phyloP scores from a whole-genome alignment of 2,113 vertebrate species.

The Mus spicilegus region DNA sequence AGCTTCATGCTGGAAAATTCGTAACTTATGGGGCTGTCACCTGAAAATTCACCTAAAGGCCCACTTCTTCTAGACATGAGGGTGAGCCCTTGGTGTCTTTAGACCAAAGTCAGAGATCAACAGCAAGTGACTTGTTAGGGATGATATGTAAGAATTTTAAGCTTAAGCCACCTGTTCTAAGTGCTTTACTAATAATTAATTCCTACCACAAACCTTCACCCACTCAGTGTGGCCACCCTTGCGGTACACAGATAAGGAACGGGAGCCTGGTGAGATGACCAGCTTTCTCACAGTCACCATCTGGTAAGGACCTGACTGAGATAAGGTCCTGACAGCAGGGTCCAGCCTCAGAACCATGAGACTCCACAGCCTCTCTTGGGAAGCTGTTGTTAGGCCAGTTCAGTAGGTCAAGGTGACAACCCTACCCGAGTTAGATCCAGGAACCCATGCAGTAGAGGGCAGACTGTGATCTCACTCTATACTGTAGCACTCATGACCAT shows the following conservation, averaged over 20 bases:
- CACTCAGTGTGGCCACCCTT: neutral
- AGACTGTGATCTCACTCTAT: neutral
- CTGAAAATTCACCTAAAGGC: neutral
- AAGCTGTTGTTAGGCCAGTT: neutral
- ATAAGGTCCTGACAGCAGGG: neutral
- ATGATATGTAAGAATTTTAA: neutral
- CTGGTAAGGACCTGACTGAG: neutral
- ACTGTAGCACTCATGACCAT: no score
- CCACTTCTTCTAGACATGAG: neutral
- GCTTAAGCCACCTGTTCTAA: neutral
- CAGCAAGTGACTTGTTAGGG: neutral
- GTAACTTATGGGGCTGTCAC: neutral
- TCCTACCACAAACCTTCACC: neutral
- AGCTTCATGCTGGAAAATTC: neutral
- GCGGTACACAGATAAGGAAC: conserved; percentile 6
- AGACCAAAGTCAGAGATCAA: neutral
- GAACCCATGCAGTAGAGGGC: neutral
- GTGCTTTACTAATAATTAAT: neutral
- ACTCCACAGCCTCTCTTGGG: neutral
- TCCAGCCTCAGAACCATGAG: neutral
- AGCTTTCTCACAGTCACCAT: neutral
- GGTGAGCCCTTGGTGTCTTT: neutral
- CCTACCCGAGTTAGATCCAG: neutral
- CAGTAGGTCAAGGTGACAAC: neutral
- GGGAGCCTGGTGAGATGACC: neutral